Percentiles rank a stretch among this genome's conserved stretches.
These are phyloP conservation scores for Notiomystis cincta DNA, from an alignment of 2,113 vertebrate species.

Conservation along the genomic window DNA sequence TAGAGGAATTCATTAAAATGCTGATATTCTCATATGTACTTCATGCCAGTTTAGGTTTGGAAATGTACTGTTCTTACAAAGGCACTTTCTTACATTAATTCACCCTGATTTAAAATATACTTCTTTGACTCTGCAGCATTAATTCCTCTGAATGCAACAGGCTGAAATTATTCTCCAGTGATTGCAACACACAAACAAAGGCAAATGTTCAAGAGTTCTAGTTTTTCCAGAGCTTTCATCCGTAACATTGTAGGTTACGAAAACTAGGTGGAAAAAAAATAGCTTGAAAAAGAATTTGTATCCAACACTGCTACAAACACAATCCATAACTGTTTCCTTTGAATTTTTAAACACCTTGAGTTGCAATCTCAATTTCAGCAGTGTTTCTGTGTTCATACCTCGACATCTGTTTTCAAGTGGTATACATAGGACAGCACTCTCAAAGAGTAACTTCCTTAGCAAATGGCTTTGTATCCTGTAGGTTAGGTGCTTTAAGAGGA, in stretches of 20 bases:
- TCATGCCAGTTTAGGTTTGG: not conserved
- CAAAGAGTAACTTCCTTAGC: not conserved
- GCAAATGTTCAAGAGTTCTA: not conserved
- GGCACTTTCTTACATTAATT: not conserved
- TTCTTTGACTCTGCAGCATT: not conserved
- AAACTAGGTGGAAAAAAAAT: not conserved
- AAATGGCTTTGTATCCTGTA: not conserved
- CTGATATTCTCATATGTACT: not conserved
- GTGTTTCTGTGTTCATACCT: not conserved
- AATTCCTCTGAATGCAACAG: not conserved
- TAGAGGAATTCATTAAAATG: not conserved
- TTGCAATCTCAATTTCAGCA: not conserved
- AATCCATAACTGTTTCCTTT: not conserved
- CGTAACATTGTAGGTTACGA: not conserved
- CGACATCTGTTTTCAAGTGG: not conserved
- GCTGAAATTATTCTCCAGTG: not conserved
- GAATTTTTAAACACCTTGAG: not conserved
- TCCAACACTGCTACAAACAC: not conserved
- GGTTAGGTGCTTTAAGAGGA: not conserved
- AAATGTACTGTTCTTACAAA: not conserved
- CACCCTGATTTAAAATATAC: not conserved
- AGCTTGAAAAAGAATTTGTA: not conserved
- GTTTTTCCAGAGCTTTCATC: not conserved
- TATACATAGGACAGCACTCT: not conserved
- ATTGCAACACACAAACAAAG: not conserved